Percentiles rank a stretch among this genome's conserved stretches.
Evolutionary conservation across 2,113 vertebrate genomes (phyloP).

Genomic region (Ciconia stormi): DNA sequence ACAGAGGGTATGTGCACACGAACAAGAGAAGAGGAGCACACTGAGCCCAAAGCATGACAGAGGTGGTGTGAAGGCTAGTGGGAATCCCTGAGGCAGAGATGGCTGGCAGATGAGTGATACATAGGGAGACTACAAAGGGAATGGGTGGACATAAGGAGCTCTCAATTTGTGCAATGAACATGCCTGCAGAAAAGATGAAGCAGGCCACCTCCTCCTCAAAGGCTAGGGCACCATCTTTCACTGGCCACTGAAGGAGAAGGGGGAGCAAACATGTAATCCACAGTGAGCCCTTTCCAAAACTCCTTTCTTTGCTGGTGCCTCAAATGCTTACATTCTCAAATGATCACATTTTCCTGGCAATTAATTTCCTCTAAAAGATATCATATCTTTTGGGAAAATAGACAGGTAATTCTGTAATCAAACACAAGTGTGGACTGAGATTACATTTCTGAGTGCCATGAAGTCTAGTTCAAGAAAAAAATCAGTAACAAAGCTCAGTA

Average conservation of each 20-base stretch:
- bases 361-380: not conserved
- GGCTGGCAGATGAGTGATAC: not conserved
- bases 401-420: not conserved
- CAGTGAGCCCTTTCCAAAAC: not conserved
- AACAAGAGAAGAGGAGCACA: not conserved
- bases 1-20: not conserved
- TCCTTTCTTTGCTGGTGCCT: not conserved
- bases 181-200: not conserved
- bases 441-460: not conserved
- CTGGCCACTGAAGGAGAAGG: not conserved
- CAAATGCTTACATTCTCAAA: not conserved
- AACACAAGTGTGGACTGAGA: not conserved
- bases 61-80: not conserved
- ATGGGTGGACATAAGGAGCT: not conserved
- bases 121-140: not conserved
- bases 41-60: not conserved
- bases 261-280: accelerated
- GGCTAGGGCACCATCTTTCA: not conserved
- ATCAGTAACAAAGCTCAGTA: not conserved
- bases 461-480: not conserved
- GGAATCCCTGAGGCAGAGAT: not conserved
- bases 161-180: not conserved
- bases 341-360: not conserved
- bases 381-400: not conserved
- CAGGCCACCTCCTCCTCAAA: not conserved